Evolutionary conservation across 1,140 invertebrate genomes (phyloP), one percentile per base, ranked within the genome.

Genomic region (Formica exsecta): DNA sequence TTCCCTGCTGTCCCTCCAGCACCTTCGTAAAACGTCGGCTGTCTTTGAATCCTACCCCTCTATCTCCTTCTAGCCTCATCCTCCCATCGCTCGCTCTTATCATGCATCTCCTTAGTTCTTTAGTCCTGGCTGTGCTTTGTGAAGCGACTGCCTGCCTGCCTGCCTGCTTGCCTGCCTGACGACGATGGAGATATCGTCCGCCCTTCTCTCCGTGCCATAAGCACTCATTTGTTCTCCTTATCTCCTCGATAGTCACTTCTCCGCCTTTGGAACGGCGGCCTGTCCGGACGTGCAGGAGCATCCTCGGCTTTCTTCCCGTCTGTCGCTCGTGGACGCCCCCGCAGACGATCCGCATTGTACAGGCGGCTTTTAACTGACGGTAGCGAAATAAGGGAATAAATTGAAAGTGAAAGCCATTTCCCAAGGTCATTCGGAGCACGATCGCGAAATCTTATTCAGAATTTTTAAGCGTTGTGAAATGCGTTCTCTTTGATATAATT

Each of bases 171-270:
- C 36, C 64, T 57, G 8, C 16, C 54, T 57, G 54, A 83, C 83
- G 81, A 88, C 88, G 87, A 89, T 77, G 87, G 62, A 89, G 88
- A 89, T 87, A 89, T 86, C 87, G 64, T 51, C 38, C 36, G 66
- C 74, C 29, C 54, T 68, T 44, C 54, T 44, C 54, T 32, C 8
- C 32, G 57, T 86, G 87, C 87, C 71, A 86, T 89, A 89, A 89
- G 87, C 87, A 89, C 87, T 89, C 88, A 83, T 89, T 89, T 89
- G 84, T 89, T 89, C 88, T 83, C 65, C 88, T 89, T 89, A 89
- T 89, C 88, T 86, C 22, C 85, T 86, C 73, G 87, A 89, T 86
- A 89, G 84, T 79, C 87, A 89, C 84, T 89, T 89, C 84, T 84
- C 88, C 61, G 88, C 65, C 85, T 86, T 80, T 59, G 76, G 87